A percentile compares a stretch with the other conserved stretches of the same genome.
Conservation (phyloP, 1,140 invertebrate genomes). For the Aricia agestis region DNA sequence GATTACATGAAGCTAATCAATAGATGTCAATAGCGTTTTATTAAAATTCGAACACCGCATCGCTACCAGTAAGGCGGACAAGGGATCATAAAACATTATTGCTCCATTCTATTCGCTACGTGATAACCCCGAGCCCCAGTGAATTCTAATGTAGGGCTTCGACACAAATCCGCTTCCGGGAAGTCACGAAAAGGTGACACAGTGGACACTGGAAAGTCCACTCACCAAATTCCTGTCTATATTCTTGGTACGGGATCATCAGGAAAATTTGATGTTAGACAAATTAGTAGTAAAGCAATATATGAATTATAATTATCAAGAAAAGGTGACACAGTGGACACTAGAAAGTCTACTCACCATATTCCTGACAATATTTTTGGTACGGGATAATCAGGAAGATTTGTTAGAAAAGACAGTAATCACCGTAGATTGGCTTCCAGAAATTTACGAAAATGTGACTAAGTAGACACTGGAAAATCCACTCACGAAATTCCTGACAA, state of each 20-base stretch:
- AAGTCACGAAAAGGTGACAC: slow-evolving; percentile 51
- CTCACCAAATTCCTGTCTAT: neutral
- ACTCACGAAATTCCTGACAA: slow-evolving; percentile 16
- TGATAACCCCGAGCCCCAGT: slow-evolving; percentile 63
- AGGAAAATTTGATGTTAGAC: neutral
- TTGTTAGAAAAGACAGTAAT: neutral
- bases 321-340: slow-evolving; percentile 40
- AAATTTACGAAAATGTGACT: slow-evolving; percentile 40
- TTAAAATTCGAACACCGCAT: slow-evolving; percentile 65
- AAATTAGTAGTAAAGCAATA: too few species aligned
- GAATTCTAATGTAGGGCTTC: slow-evolving; percentile 70
- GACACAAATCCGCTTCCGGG: slow-evolving; percentile 65
- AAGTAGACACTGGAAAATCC: slow-evolving; percentile 22
- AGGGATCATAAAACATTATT: slow-evolving; percentile 72
- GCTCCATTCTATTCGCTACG: slow-evolving; percentile 73
- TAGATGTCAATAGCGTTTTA: slow-evolving; percentile 36
- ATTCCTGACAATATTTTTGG: neutral
- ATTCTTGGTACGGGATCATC: too few species aligned
- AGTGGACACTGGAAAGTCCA: slow-evolving; percentile 24
- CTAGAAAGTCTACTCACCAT: slow-evolving; percentile 19
- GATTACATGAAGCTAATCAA: slow-evolving; percentile 1
- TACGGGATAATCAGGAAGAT: too few species aligned
- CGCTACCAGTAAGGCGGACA: slow-evolving; percentile 65
- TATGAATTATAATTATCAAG: too few species aligned
- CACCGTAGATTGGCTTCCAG: too few species aligned